These are phyloP conservation scores for Neolamprologus caudopunctatus DNA, from an alignment of 2,113 vertebrate genomes.

Conservation along the genomic window DNA sequence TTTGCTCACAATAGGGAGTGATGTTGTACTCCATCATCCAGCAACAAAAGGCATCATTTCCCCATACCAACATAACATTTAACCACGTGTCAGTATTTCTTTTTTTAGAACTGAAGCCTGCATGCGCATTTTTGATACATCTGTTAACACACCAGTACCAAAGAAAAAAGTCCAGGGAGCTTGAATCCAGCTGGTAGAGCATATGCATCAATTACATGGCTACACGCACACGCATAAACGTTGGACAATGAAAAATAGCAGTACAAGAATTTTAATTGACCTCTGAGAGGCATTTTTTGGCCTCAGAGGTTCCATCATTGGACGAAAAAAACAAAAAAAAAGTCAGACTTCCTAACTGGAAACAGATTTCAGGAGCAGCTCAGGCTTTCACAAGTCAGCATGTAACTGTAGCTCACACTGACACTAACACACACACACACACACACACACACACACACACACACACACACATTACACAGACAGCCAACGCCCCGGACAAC, in stretches of 20 bases:
- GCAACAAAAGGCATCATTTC: neutral
- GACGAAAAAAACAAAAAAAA: neutral
- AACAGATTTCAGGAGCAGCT: conserved; percentile 60
- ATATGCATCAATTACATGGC: neutral
- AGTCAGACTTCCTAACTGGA: conserved; percentile 48
- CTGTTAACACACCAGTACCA: neutral
- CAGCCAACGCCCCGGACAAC: conserved; percentile 54
- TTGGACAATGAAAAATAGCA: conserved; percentile 29
- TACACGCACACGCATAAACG: neutral
- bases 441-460: too few relatives aligned
- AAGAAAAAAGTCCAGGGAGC: neutral
- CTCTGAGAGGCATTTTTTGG: conserved; percentile 35
- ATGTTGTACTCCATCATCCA: neutral
- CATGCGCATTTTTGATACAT: neutral
- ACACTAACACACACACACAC: neutral
- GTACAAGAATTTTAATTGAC: conserved; percentile 59
- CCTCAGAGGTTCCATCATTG: conserved; percentile 42
- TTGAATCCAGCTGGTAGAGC: neutral
- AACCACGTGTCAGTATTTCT: neutral
- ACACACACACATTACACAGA: neutral
- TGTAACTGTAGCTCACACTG: conserved; percentile 29
- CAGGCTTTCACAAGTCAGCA: conserved; percentile 35
- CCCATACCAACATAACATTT: neutral
- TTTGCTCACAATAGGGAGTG: neutral
- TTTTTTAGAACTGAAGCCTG: neutral